These are phyloP conservation scores for Gymnoscelis rufifasciata DNA, from an alignment of 2,888 invertebrate species.

Conservation along the genomic window DNA sequence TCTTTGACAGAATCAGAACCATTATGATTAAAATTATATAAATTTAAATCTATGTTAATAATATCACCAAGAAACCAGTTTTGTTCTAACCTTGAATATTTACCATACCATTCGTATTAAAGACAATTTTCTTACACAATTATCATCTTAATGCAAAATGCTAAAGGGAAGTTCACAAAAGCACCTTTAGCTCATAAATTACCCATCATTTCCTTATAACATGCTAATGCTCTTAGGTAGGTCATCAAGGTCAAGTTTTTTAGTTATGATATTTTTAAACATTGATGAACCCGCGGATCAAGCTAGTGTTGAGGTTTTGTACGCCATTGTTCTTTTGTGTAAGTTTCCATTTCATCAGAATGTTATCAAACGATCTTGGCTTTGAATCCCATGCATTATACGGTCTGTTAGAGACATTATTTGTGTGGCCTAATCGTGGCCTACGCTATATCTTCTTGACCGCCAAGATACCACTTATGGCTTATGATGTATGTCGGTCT, in stretches of 20 bases:
- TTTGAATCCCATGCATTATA: constrained; percentile 10
- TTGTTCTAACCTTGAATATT: too few species aligned
- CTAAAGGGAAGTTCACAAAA: constrained; percentile 16
- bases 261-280: not conserved
- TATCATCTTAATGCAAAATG: not conserved
- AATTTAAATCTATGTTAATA: too few species aligned
- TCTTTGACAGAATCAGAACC: too few species aligned
- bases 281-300: not conserved
- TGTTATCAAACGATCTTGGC: constrained; percentile 16
- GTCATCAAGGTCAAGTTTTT: constrained; percentile 7
- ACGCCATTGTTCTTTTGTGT: constrained; percentile 27
- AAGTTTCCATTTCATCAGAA: constrained; percentile 24
- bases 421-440: not conserved
- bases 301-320: not conserved
- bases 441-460: too few species aligned
- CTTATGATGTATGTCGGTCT: too few species aligned
- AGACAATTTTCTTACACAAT: not conserved
- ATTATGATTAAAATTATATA: too few species aligned
- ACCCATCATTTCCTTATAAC: constrained; percentile 1
- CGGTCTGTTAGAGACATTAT: constrained; percentile 1
- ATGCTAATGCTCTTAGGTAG: constrained; percentile 3
- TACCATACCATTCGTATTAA: not conserved
- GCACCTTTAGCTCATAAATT: constrained; percentile 14
- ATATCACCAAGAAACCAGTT: too few species aligned
- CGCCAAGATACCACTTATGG: too few species aligned